phyloP scores from a whole-genome alignment of 2,888 invertebrate genomes.

The Clunio marinus region DNA sequence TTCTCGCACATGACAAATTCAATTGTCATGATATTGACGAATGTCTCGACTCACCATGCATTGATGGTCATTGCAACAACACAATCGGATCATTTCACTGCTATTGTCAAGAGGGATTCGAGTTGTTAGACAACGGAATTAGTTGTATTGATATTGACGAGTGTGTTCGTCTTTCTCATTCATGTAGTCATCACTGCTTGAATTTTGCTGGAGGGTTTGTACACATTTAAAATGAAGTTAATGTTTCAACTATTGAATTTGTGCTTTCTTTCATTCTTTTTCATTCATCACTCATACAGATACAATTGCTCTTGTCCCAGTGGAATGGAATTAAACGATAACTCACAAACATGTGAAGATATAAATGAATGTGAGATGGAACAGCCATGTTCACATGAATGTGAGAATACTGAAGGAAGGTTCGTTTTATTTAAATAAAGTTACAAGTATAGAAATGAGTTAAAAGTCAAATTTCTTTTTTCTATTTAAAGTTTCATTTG shows the following conservation, averaged over 20 bases:
- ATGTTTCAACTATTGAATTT: background rate
- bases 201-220: constrained; percentile 48
- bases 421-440: too few species aligned
- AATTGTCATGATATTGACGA: constrained; percentile 47
- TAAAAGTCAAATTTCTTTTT: constrained; percentile 41
- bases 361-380: constrained; percentile 53
- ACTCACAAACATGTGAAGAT: constrained; percentile 47
- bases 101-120: constrained; percentile 58
- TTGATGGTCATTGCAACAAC: constrained; percentile 44
- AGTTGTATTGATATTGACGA: constrained; percentile 56
- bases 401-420: constrained; percentile 53
- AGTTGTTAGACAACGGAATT: constrained; percentile 50
- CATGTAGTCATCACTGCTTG: constrained; percentile 44
- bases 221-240: background rate
- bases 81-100: constrained; percentile 56
- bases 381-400: constrained; percentile 44
- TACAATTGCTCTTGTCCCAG: constrained; percentile 55
- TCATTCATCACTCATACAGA: constrained; percentile 42
- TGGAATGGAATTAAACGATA: constrained; percentile 45
- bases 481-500: constrained; percentile 44
- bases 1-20: constrained; percentile 45
- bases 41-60: constrained; percentile 46
- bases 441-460: too few species aligned
- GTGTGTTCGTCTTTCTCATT: constrained; percentile 46
- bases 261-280: background rate